Percentiles rank a stretch among this genome's conserved stretches.
Evolutionary conservation across 2,797 vertebrate genomes (phyloP).

Genomic region (Macropus fuliginosus): DNA sequence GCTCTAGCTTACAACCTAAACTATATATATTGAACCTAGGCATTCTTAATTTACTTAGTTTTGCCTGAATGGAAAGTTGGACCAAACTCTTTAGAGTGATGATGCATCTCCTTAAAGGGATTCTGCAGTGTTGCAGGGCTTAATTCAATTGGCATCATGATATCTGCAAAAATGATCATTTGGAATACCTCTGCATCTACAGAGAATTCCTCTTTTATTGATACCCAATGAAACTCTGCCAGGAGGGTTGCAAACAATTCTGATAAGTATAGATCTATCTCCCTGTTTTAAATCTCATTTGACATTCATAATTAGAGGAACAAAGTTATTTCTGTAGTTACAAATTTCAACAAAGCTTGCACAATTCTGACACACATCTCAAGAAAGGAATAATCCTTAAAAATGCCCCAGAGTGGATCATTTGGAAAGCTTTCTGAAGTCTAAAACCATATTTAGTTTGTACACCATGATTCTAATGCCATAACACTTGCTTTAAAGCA

Average conservation of each 20-base stretch:
- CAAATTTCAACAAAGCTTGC: neutral
- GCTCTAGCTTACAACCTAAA: neutral
- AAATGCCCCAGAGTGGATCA: neutral
- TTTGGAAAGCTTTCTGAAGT: neutral
- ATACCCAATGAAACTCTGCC: neutral
- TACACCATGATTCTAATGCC: neutral
- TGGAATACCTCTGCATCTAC: neutral
- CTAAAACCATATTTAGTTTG: neutral
- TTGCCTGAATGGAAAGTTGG: neutral
- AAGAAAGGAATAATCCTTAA: neutral
- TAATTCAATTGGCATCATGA: neutral
- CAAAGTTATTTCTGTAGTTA: neutral
- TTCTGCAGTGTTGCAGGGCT: neutral
- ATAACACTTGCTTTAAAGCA: neutral
- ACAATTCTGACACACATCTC: neutral
- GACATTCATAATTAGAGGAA: neutral
- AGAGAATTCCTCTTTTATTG: neutral
- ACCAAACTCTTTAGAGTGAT: neutral
- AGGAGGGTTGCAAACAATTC: neutral
- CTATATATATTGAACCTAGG: too few relatives aligned
- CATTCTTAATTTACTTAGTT: neutral
- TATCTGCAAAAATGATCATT: neutral
- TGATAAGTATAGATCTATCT: neutral
- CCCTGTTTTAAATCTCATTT: neutral
- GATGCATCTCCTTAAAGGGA: neutral